Percentiles rank a stretch among this genome's conserved stretches.
phyloP scores from a whole-genome alignment of 1,140 invertebrate genomes.

The Zaprionus kolodkinae region DNA sequence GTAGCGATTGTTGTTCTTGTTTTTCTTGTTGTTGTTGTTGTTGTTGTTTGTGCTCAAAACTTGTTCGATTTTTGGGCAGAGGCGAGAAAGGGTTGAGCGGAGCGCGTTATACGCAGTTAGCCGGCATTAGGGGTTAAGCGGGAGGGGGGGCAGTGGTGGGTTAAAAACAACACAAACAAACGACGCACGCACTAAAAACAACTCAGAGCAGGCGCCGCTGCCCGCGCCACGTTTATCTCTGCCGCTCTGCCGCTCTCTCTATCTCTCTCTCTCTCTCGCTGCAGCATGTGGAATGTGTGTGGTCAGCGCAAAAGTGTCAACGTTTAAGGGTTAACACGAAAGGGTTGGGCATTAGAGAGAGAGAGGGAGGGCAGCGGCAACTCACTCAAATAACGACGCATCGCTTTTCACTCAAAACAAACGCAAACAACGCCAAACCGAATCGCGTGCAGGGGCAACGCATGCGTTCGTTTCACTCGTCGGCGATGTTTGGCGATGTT shows the following conservation, averaged over 20 bases:
- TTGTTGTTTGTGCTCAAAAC: constrained; percentile 56
- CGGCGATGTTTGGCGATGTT: constrained; percentile 67
- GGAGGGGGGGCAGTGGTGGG: constrained; percentile 2
- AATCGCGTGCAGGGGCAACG: constrained; percentile 34
- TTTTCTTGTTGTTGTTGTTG: constrained; percentile 40
- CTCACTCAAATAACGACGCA: not conserved
- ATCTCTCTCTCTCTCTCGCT: constrained; percentile 26
- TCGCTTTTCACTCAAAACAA: constrained; percentile 31
- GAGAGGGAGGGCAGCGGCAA: not conserved
- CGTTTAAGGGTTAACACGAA: constrained; percentile 68
- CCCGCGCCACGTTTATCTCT: no score
- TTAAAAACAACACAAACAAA: constrained; percentile 60
- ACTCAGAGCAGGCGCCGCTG: constrained; percentile 7
- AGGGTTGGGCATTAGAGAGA: constrained; percentile 48
- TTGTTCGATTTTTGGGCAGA: constrained; percentile 71
- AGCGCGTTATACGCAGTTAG: constrained; percentile 32
- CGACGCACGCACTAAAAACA: constrained; percentile 69
- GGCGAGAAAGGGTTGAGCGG: constrained; percentile 70
- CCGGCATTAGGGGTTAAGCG: constrained; percentile 15
- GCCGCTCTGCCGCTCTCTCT: not conserved
- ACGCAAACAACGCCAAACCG: not conserved
- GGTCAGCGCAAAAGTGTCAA: constrained; percentile 72
- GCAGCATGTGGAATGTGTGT: constrained; percentile 50
- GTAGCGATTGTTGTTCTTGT: constrained; percentile 68
- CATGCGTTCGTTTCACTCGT: constrained; percentile 48